Evolutionary conservation across 1,140 invertebrate genomes (phyloP), one percentile per base, ranked within the genome.

Genomic region (Gryon sp.): DNA sequence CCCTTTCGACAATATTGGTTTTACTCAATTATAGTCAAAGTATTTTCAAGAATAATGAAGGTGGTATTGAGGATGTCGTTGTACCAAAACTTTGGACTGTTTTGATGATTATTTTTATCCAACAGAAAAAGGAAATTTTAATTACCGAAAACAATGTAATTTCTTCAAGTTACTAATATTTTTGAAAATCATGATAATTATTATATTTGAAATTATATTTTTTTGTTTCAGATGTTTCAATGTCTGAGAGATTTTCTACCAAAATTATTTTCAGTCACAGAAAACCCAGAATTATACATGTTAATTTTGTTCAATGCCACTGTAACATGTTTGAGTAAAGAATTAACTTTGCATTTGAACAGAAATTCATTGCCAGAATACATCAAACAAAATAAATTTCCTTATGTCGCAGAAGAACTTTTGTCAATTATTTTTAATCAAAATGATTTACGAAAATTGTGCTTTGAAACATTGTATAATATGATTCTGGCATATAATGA

Each of bases 281-380:
- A 75, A 9, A 16, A 72, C 18, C 32, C 16, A 1, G 26, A 53
- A 45, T 40, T 30, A 3, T 81, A 70, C 11, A 79, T 80, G 69
- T 66, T 68, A 18, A 53, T 76, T 11, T 34, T 78, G 41, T 73
- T 82, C 6, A 80, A 83, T 11, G 57, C 74, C 1, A 73, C 74
- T 9, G 68, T 82, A 2, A 45, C 50, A 8, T 68, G 57, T 53
- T 45, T 79, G 28, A 82, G 79, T 15, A 78, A 65, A 55, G 48
- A 78, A 32, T 32, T 83, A 7, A 19, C 11, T 11, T 11, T 15
- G 7, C 40, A 52, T 18, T 46, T 69, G 4, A 70, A 65, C 7
- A 69, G 32, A 2, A 40, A 63, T 28, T 40, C 50, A 0, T 6
- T 9, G 2, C 15, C 20, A 3, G 14, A 57, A 34, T 34, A 60